Evolutionary conservation across 2,113 vertebrate genomes (phyloP).

Genomic region (Albula glossodonta): DNA sequence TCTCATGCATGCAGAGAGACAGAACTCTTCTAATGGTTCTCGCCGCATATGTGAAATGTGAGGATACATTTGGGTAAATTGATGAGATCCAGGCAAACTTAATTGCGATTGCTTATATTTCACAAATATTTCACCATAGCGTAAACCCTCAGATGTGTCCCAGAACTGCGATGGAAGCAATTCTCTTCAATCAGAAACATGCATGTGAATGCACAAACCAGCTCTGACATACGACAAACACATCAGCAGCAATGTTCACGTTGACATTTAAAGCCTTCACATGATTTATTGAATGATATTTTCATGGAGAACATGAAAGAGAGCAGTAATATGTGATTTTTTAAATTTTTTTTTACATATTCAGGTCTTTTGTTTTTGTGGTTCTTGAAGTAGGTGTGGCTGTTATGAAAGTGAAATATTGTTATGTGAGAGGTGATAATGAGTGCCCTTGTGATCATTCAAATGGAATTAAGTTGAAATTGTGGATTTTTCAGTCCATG

Average conservation of each 20-base stretch:
- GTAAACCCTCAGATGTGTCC: slow-evolving; percentile 18
- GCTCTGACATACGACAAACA: not conserved
- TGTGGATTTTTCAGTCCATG: not conserved
- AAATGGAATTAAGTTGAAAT: not conserved
- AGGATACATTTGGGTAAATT: slow-evolving; percentile 43
- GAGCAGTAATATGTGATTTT: not conserved
- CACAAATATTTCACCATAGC: slow-evolving; percentile 39
- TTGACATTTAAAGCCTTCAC: not conserved
- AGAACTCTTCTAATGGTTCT: slow-evolving; percentile 35
- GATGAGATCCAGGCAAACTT: slow-evolving; percentile 43
- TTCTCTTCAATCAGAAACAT: slow-evolving; percentile 5
- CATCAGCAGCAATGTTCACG: not conserved
- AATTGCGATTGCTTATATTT: slow-evolving; percentile 47
- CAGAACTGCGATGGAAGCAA: slow-evolving; percentile 1
- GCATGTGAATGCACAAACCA: slow-evolving; percentile 28
- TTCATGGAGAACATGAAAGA: not conserved
- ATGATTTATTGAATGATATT: not conserved
- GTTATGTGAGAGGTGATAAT: not conserved
- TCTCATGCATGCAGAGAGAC: slow-evolving; percentile 36
- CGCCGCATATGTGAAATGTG: slow-evolving; percentile 45
- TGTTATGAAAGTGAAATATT: not conserved
- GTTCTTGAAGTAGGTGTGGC: not conserved
- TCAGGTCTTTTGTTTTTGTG: not conserved
- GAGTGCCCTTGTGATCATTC: not conserved
- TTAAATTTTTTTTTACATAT: not conserved